phyloP scores from a whole-genome alignment of 2,888 invertebrate species.

The Bembecia ichneumoniformis region DNA sequence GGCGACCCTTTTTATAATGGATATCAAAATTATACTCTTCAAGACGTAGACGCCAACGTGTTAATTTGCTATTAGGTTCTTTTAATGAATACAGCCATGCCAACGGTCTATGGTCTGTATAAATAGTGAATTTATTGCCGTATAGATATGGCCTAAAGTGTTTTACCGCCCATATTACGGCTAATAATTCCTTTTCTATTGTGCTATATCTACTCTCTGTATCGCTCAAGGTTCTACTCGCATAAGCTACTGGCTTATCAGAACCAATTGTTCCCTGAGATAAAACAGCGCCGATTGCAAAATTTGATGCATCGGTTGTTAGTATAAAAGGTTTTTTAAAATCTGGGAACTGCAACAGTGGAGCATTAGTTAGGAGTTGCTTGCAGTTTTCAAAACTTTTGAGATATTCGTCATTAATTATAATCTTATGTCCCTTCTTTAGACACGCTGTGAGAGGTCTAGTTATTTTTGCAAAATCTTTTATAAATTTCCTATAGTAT shows the following conservation, averaged over 20 bases:
- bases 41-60: background rate
- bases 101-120: too few relatives aligned
- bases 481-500: too few relatives aligned
- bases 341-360: too few relatives aligned
- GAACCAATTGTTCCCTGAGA: conserved; percentile 12
- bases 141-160: too few relatives aligned
- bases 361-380: conserved; percentile 13
- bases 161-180: conserved; percentile 7
- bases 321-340: conserved; percentile 14
- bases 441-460: conserved; percentile 17
- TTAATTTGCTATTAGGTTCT: background rate
- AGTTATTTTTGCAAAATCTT: too few relatives aligned
- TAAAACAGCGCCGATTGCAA: conserved; percentile 8
- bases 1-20: conserved; percentile 3
- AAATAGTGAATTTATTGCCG: background rate
- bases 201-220: conserved; percentile 2
- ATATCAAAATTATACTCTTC: too few relatives aligned
- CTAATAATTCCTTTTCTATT: conserved; percentile 7
- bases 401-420: conserved; percentile 9
- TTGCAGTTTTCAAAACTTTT: conserved; percentile 12
- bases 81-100: background rate
- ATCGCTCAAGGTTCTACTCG: conserved; percentile 7
- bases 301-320: conserved; percentile 15
- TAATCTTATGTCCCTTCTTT: conserved; percentile 12
- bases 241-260: conserved; percentile 9